Evolutionary conservation across 1,140 invertebrate species (phyloP).

Genomic region (Limonius californicus): DNA sequence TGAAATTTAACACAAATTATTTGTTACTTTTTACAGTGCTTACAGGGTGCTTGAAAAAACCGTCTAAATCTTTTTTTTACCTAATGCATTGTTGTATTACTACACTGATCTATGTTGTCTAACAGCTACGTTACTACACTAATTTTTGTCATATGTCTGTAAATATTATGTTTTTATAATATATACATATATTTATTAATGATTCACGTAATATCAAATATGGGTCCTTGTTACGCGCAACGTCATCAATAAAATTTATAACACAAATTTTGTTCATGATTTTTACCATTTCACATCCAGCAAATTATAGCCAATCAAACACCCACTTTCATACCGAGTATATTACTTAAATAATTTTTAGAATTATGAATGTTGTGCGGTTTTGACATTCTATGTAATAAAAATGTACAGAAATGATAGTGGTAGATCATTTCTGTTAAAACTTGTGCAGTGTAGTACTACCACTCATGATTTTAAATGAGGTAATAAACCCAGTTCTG

Average conservation of each 20-base stretch:
- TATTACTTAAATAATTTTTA: too few relatives aligned
- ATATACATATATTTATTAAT: slow-evolving; percentile 46
- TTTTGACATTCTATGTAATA: too few relatives aligned
- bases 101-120: slow-evolving; percentile 21
- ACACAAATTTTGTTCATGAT: neutral
- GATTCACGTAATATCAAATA: slow-evolving; percentile 34
- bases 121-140: slow-evolving; percentile 32
- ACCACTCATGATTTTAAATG: too few relatives aligned
- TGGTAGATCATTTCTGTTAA: too few relatives aligned
- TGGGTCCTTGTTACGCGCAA: slow-evolving; percentile 14
- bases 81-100: slow-evolving; percentile 16
- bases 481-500: too few relatives aligned
- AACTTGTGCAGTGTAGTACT: too few relatives aligned
- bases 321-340: too few relatives aligned
- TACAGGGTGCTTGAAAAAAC: neutral
- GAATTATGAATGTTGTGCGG: too few relatives aligned
- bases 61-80: neutral
- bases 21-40: neutral
- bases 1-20: neutral
- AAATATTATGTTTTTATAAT: slow-evolving; percentile 49
- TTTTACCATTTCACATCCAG: too few relatives aligned
- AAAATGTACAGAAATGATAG: too few relatives aligned
- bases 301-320: too few relatives aligned
- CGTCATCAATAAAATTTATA: slow-evolving; percentile 8
- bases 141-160: slow-evolving; percentile 43